These are phyloP conservation scores for Hipposideros armiger DNA, from an alignment of 2,113 vertebrate species.

Conservation along the genomic window DNA sequence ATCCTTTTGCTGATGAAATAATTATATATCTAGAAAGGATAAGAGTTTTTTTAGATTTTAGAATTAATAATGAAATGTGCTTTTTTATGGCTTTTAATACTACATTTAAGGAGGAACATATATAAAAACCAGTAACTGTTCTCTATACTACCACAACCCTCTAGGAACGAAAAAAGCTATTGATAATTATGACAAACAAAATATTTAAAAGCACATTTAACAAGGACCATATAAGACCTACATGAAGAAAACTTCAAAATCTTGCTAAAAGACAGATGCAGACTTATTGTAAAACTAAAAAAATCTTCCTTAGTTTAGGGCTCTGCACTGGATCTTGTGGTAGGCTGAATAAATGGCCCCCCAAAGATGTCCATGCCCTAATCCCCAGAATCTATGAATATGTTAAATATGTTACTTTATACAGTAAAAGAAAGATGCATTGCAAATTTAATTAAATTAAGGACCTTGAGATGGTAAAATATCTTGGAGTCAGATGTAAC, in stretches of 20 bases:
- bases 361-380: neutral
- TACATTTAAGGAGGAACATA: constrained; percentile 1
- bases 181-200: neutral
- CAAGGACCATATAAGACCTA: neutral
- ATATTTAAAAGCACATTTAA: constrained; percentile 42
- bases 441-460: neutral
- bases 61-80: constrained; percentile 13
- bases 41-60: neutral
- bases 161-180: constrained; percentile 1
- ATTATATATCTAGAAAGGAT: neutral
- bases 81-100: neutral
- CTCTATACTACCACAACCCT: neutral
- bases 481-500: neutral
- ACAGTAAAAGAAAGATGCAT: neutral
- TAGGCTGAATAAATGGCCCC: neutral
- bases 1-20: constrained; percentile 25
- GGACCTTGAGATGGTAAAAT: neutral
- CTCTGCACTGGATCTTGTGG: neutral
- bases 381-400: neutral
- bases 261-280: neutral
- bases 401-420: neutral
- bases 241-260: constrained; percentile 45
- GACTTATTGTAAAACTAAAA: constrained; percentile 20
- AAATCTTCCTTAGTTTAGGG: neutral
- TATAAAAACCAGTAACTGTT: constrained; percentile 23